A percentile compares a stretch with the other conserved stretches of the same genome.
Evolutionary conservation across 2,797 vertebrate species (phyloP).

Genomic region (Muscicapa striata): DNA sequence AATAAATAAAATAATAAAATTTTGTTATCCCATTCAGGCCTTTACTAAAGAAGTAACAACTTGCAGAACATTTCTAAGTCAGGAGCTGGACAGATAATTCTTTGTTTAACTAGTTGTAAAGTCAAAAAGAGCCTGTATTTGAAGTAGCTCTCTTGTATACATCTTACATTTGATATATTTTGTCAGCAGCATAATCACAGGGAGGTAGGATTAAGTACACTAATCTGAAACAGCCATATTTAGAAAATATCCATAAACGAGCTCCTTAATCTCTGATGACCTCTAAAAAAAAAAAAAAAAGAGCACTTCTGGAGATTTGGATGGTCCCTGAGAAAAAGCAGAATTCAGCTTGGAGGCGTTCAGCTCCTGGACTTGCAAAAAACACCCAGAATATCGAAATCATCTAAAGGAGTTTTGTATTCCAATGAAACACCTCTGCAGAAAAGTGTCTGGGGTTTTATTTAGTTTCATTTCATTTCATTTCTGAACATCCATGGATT

Average conservation of each 20-base stretch:
- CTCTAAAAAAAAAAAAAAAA: not conserved
- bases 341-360: not conserved
- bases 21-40: not conserved
- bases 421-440: not conserved
- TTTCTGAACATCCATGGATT: fast-evolving
- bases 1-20: not conserved
- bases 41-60: not conserved
- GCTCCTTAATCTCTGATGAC: not conserved
- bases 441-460: not conserved
- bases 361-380: not conserved
- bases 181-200: not conserved
- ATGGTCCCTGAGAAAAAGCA: not conserved
- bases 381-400: not conserved
- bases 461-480: not conserved
- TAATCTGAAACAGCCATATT: not conserved
- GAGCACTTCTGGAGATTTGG: not conserved
- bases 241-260: not conserved
- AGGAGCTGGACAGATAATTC: not conserved
- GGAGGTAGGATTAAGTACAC: not conserved
- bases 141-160: not conserved
- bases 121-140: not conserved
- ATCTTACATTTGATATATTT: not conserved
- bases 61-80: not conserved
- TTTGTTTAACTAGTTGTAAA: not conserved
- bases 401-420: not conserved